Percentiles rank a stretch among this genome's conserved stretches.
Evolutionary conservation across 2,888 invertebrate genomes (phyloP).

Genomic region (Criorhina ranunculi): DNA sequence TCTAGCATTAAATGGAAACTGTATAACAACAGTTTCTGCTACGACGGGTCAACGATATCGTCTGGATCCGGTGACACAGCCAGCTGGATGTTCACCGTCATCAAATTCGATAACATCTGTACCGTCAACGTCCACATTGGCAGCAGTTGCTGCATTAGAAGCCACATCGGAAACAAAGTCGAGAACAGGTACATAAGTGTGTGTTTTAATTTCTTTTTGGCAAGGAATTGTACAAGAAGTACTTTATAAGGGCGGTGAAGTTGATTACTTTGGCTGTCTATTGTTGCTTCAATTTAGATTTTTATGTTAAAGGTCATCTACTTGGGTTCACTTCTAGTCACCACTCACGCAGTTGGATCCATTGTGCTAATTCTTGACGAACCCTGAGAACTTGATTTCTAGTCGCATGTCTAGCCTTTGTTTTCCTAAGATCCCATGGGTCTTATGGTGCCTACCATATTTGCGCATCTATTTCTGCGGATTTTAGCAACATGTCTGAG

Average conservation of each 20-base stretch:
- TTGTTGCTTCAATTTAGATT: no score
- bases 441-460: no score
- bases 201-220: slow-evolving; percentile 25
- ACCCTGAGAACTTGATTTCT: no score
- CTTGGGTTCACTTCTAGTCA: no score
- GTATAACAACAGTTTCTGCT: slow-evolving; percentile 81
- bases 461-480: no score
- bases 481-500: no score
- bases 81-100: slow-evolving; percentile 82
- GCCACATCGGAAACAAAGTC: slow-evolving; percentile 77
- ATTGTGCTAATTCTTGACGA: no score
- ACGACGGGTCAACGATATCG: slow-evolving; percentile 83
- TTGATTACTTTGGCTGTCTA: no score
- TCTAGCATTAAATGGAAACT: slow-evolving; percentile 82
- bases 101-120: slow-evolving; percentile 80
- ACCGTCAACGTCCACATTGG: slow-evolving; percentile 68
- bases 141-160: slow-evolving; percentile 76
- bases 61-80: slow-evolving; percentile 82
- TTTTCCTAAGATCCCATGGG: no score
- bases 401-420: no score
- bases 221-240: neutral
- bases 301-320: no score
- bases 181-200: slow-evolving; percentile 73
- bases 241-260: neutral
- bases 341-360: no score